Evolutionary conservation across 2,888 invertebrate species (phyloP), one percentile per base, ranked within the genome.

Genomic region (Parapristionchus giblindavisi): DNA sequence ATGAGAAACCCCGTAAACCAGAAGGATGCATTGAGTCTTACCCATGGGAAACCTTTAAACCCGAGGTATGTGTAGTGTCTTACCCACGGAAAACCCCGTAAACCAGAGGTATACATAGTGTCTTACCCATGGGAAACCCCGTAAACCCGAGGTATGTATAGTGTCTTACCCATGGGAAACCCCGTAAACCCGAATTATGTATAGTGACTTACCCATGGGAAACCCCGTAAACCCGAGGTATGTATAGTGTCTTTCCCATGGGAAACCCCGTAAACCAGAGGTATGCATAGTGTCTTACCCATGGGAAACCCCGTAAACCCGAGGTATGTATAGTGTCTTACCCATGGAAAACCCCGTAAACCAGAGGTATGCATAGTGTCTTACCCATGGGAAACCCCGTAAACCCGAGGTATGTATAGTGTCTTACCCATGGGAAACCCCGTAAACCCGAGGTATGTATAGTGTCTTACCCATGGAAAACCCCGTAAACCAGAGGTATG

Each of bases 281-380:
- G 84, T 73, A 27, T 4, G 51, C n/a, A 48, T 11, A 48, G 48
- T 14, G 48, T 14, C 14, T 14, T 11, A 48, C 14, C 11, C 8
- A 24, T 3, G 11, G 21, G 27, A 4, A 24, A 6, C 43, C 14
- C 6, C 11, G 8, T 5, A n/a, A 54, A 38, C 8, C 4, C 5
- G 97, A 97, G 90, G 93, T 93, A 0, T 94, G 96, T 85, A 91
- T 97, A 72, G 96, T 96, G 0, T 96, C 96, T 1, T 96, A 96
- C 89, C 92, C 97, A 17, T 97, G 95, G 94, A 94, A 94, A 1
- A 92, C 95, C n/a, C 91, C 96, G 79, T 93, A 95, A 85, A 93
- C 93, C 87, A 92, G 93, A 84, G 84, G 84, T 73, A 27, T 4
- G 51, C n/a, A 48, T 11, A 48, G 48, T 14, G 48, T 14, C 14